A percentile compares a stretch with the other conserved stretches of the same genome.
These are phyloP conservation scores for Steinernema feltiae DNA, from an alignment of 1,140 invertebrate species.

Conservation along the genomic window DNA sequence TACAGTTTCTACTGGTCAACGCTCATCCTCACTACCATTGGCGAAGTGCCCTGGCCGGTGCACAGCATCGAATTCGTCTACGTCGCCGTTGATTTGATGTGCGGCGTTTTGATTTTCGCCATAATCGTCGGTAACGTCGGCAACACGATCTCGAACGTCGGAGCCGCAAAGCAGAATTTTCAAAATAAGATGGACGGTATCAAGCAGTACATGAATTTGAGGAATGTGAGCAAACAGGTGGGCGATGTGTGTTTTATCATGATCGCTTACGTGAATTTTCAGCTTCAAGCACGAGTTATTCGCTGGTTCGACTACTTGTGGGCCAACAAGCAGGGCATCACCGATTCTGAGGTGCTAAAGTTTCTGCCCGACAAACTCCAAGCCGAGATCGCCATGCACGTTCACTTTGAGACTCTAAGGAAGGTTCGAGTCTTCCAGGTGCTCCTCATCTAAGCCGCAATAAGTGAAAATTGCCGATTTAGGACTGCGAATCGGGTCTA, in stretches of 20 bases:
- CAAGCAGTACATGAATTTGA: conserved; percentile 87
- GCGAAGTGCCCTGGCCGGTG: conserved; percentile 60
- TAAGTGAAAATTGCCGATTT: conserved; percentile 15
- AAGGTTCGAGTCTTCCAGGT: conserved; percentile 72
- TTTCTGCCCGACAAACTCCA: conserved; percentile 82
- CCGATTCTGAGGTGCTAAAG: conserved; percentile 57
- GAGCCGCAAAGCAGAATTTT: conserved; percentile 83
- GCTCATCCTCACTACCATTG: conserved; percentile 85
- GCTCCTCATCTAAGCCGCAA: neutral
- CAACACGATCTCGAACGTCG: conserved; percentile 93
- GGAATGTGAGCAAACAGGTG: conserved; percentile 56
- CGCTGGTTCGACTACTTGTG: conserved; percentile 96
- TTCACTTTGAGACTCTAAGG: conserved; percentile 83
- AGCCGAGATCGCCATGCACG: conserved; percentile 90
- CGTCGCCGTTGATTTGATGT: conserved; percentile 79
- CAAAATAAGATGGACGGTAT: conserved; percentile 91
- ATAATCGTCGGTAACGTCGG: conserved; percentile 87
- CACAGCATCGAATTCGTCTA: conserved; percentile 77
- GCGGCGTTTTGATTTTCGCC: conserved; percentile 76
- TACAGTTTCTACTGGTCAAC: conserved; percentile 96
- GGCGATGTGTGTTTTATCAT: neutral
- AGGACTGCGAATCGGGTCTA: conserved; percentile 87
- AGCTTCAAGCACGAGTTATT: conserved; percentile 77
- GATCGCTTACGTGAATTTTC: neutral
- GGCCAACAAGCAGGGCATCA: conserved; percentile 78